phyloP scores from a whole-genome alignment of 2,113 vertebrate genomes.

The Chlorocebus sabaeus region DNA sequence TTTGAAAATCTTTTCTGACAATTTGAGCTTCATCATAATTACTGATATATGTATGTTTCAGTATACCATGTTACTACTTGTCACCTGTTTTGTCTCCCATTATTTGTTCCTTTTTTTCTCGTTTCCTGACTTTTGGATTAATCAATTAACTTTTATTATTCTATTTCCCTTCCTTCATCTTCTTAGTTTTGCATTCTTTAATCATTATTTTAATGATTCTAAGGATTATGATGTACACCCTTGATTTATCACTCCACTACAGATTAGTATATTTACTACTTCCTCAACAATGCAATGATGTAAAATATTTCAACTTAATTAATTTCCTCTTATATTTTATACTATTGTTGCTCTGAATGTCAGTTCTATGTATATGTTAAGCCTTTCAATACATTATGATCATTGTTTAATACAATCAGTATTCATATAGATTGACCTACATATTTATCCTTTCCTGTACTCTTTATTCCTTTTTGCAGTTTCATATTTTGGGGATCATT shows the following conservation, averaged over 20 bases:
- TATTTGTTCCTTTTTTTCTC: neutral
- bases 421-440: neutral
- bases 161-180: neutral
- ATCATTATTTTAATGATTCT: neutral
- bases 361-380: neutral
- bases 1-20: neutral
- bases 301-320: neutral
- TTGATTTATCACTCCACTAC: neutral
- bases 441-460: neutral
- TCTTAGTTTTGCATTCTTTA: neutral
- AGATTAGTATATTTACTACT: neutral
- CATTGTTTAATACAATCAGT: neutral
- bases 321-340: neutral
- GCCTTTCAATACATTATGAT: neutral
- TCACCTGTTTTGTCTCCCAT: neutral
- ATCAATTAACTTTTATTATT: conserved; percentile 1
- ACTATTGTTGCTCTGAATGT: neutral
- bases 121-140: neutral
- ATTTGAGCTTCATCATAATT: neutral
- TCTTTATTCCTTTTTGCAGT: neutral
- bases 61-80: neutral
- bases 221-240: neutral
- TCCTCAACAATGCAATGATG: neutral
- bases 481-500: neutral
- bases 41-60: neutral